These are phyloP conservation scores for Malacosoma neustria DNA, from an alignment of 2,888 invertebrate genomes.

Conservation along the genomic window DNA sequence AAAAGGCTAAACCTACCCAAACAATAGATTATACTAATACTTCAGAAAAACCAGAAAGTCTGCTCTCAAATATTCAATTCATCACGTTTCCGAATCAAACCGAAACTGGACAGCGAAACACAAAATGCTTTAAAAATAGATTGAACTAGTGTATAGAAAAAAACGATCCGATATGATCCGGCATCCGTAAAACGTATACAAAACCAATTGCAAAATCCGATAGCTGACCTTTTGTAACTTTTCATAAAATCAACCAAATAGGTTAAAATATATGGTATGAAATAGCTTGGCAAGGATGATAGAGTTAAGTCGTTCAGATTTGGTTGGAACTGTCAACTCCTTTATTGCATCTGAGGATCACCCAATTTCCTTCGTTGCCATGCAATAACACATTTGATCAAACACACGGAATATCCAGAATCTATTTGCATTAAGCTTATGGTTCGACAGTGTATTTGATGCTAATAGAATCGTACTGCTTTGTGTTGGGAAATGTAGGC, in stretches of 20 bases:
- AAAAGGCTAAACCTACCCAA: no score
- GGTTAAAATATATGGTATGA: neutral
- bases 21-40: no score
- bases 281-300: neutral
- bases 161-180: constrained; percentile 8
- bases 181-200: constrained; percentile 6
- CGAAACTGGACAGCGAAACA: neutral
- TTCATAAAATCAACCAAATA: neutral
- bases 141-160: constrained; percentile 6
- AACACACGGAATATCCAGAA: constrained; percentile 3
- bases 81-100: no score
- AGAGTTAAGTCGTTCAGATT: neutral
- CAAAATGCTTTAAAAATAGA: constrained; percentile 4
- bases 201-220: constrained; percentile 3
- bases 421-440: neutral
- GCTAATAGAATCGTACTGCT: neutral
- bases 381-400: constrained; percentile 12
- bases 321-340: neutral
- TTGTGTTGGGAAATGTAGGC: neutral
- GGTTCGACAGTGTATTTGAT: neutral
- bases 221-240: neutral
- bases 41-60: no score
- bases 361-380: constrained; percentile 6
- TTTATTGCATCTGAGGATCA: constrained; percentile 7
- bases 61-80: no score